phyloP scores from a whole-genome alignment of 2,888 invertebrate genomes.

The Xylophagus ater region DNA sequence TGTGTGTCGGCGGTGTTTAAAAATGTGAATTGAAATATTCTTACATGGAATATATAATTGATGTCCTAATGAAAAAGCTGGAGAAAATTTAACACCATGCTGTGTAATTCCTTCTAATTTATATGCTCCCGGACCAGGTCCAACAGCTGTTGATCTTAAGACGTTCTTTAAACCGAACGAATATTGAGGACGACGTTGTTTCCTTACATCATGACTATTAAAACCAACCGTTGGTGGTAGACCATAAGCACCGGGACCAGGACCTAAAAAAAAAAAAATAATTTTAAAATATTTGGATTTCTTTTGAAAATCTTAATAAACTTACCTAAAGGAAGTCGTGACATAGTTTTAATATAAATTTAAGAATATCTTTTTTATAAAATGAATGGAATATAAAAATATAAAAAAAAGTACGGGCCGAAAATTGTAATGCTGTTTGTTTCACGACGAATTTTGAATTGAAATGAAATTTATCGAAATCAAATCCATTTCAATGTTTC shows the following conservation, averaged over 20 bases:
- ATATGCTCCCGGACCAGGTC: constrained; percentile 34
- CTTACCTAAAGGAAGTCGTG: no score
- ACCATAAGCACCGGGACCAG: constrained; percentile 49
- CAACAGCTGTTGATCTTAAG: constrained; percentile 18
- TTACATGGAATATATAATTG: constrained; percentile 26
- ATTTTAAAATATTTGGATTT: neutral
- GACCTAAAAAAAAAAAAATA: constrained; percentile 35
- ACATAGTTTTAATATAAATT: no score
- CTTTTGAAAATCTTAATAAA: neutral
- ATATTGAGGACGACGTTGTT: constrained; percentile 40
- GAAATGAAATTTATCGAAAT: no score
- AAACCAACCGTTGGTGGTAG: constrained; percentile 48
- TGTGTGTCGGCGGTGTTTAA: no score
- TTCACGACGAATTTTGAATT: constrained; percentile 6
- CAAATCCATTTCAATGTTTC: no score
- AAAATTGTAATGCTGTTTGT: neutral
- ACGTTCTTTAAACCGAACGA: constrained; percentile 32
- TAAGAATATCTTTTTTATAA: no score
- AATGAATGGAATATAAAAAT: neutral
- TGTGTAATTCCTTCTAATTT: constrained; percentile 27
- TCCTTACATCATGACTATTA: constrained; percentile 45
- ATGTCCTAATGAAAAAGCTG: constrained; percentile 44
- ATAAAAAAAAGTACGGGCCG: neutral
- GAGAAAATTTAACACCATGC: constrained; percentile 23
- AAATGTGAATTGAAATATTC: constrained; percentile 1